Percentiles rank a stretch among this genome's conserved stretches.
Conservation (phyloP, 2,888 invertebrate species). For the Thymelicus lineola region DNA sequence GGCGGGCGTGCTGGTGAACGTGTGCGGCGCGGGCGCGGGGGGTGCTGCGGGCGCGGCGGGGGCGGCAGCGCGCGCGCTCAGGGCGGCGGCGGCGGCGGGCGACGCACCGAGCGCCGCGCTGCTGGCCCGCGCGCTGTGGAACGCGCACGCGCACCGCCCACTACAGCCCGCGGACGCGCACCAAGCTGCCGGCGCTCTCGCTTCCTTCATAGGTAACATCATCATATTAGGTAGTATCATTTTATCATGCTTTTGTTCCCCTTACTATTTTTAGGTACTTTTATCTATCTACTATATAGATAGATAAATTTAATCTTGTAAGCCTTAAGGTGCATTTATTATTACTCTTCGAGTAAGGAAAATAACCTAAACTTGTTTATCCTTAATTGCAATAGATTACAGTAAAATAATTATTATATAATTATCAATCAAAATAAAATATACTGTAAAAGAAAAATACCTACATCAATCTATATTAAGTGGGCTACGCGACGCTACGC, state of each 20-base stretch:
- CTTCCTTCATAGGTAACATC: constrained; percentile 87
- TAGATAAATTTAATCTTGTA: no score
- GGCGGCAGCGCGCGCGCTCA: constrained; percentile 71
- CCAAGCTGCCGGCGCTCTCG: constrained; percentile 73
- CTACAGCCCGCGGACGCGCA: constrained; percentile 56
- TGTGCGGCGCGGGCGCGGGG: constrained; percentile 75
- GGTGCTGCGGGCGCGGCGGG: constrained; percentile 48
- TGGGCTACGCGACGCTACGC: no score
- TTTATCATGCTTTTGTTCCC: no score
- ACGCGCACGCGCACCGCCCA: constrained; percentile 61
- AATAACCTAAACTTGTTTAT: no score
- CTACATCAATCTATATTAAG: neutral
- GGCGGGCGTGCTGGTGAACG: constrained; percentile 93
- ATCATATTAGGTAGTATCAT: no score
- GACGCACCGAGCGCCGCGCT: constrained; percentile 58
- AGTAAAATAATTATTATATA: no score
- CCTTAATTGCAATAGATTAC: no score
- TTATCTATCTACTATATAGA: no score
- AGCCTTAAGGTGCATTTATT: no score
- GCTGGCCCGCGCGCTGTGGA: constrained; percentile 62
- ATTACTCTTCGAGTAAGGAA: no score
- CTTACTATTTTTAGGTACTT: no score
- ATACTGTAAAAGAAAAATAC: neutral
- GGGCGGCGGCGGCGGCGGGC: constrained; percentile 59
- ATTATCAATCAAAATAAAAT: no score